Base-by-base conservation (phyloP, 1,140 invertebrate species). In the Lordiphosa mommai region DNA sequence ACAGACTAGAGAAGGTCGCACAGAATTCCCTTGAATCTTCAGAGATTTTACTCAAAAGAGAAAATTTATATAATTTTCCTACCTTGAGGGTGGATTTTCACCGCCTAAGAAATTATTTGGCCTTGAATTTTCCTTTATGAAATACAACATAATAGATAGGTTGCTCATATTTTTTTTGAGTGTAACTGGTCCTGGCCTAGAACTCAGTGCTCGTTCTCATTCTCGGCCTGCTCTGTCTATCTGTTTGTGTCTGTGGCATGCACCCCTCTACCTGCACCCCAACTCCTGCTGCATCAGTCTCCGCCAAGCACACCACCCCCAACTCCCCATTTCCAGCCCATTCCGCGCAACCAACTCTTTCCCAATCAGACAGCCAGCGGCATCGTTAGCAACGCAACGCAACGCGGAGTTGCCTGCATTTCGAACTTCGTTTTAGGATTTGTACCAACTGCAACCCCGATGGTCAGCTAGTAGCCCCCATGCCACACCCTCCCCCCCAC, bases 381-480 rank as follows among this genome's bases (percentile, higher is more conserved):
- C 73, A 73, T 80, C 74, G 74, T 80, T 80, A 79, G 76, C 74
- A 58, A 72, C 52, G 69, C 64, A 69, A 67, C 72, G 59, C 61
- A 66, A 57, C 64, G 33, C 33, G 32, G 37, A 49, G 40, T 64
- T 58, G 74, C 69, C 74, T 79, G 74, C 74, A 79, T 79, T 68
- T 65, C 49, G 64, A 80, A 79, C 56, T 80, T 80, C 60, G 59
- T 52, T 65, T 46, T 61, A 60, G 70, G 59, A 72, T 60, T 72
- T 61, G 52, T 34, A 23, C 40, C 51, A 53, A 60, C 38, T 68
- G 64, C 64, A 68, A 68, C 33, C 36, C 63, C 64, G 52, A 38
- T 52, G 56, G 61, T 50, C 53, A 52, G 50, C 41, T 50, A 48
- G 55, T 20, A 32, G 47, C 23, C 32, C 13, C 37, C 44, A n/a